phyloP scores from a whole-genome alignment of 92 coral and sea anemone species.

The Pocillopora grandis region DNA sequence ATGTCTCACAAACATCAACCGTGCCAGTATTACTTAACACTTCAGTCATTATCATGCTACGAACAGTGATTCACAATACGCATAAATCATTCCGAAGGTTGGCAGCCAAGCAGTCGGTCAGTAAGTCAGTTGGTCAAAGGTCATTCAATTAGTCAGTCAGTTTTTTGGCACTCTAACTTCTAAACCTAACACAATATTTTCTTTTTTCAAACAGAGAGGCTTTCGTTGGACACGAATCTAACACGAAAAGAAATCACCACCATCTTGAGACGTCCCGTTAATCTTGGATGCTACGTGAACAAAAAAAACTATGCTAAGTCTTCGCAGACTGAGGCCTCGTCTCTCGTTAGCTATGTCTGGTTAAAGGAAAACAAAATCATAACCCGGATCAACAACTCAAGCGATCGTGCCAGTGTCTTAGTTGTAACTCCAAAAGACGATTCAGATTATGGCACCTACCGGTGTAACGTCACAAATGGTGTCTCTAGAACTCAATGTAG shows the following conservation, averaged over 20 bases:
- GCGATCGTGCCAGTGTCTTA: conserved; percentile 11
- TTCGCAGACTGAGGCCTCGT: neutral
- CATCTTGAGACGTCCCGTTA: conserved; percentile 1
- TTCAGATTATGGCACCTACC: conserved; percentile 19
- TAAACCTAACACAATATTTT: neutral
- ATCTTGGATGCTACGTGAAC: conserved; percentile 40
- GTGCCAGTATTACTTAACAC: no score
- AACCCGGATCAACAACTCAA: neutral
- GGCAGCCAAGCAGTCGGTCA: neutral
- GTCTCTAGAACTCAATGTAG: conserved; percentile 10
- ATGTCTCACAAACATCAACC: no score
- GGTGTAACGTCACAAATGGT: conserved; percentile 28
- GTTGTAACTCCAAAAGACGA: conserved; percentile 12
- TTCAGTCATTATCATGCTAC: no score
- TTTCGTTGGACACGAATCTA: conserved; percentile 12
- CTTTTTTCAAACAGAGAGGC: conserved; percentile 14
- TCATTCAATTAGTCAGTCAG: neutral
- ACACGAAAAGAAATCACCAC: conserved; percentile 30
- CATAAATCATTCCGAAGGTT: neutral
- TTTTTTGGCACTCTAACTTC: no score
- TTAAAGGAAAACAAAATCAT: neutral
- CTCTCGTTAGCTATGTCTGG: conserved; percentile 16
- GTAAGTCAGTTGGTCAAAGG: neutral
- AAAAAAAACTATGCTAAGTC: neutral
- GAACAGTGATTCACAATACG: no score